Evolutionary conservation across 64 coral and sea anemone genomes (phyloP).

Genomic region (Montipora capricornis): DNA sequence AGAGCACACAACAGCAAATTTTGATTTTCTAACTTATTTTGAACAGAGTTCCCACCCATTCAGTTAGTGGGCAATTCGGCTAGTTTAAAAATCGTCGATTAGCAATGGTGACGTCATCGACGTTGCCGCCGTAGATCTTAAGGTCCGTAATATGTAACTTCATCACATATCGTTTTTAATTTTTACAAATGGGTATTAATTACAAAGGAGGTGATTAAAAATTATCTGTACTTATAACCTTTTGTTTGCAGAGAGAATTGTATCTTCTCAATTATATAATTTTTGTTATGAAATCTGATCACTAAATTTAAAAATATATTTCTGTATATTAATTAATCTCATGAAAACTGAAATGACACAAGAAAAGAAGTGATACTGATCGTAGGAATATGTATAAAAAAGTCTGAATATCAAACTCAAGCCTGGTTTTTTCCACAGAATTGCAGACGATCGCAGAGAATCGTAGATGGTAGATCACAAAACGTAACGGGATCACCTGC

Average conservation of each 20-base stretch:
- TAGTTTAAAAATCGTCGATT: too few relatives aligned
- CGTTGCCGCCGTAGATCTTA: too few relatives aligned
- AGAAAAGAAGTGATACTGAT: not conserved
- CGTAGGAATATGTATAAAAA: too few relatives aligned
- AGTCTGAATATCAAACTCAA: not conserved
- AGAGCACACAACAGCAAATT: too few relatives aligned
- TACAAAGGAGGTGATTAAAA: not conserved
- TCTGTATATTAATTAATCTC: not conserved
- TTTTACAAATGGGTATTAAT: slow-evolving; percentile 11
- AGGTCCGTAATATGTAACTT: slow-evolving; percentile 9
- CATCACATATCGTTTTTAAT: not conserved
- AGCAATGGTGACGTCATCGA: too few relatives aligned
- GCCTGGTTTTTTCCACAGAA: too few relatives aligned
- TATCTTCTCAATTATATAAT: not conserved
- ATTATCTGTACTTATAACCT: not conserved
- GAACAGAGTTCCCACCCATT: too few relatives aligned
- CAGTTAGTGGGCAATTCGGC: too few relatives aligned
- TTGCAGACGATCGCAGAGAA: too few relatives aligned
- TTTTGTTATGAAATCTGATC: not conserved
- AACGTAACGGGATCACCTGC: too few relatives aligned
- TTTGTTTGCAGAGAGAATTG: not conserved
- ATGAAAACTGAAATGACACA: not conserved
- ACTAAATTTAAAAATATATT: not conserved
- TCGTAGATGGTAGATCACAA: too few relatives aligned
- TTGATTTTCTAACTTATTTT: too few relatives aligned